Evolutionary conservation across 2,888 invertebrate species (phyloP), one percentile per base, ranked within the genome.

Genomic region (Abrostola triplasia): DNA sequence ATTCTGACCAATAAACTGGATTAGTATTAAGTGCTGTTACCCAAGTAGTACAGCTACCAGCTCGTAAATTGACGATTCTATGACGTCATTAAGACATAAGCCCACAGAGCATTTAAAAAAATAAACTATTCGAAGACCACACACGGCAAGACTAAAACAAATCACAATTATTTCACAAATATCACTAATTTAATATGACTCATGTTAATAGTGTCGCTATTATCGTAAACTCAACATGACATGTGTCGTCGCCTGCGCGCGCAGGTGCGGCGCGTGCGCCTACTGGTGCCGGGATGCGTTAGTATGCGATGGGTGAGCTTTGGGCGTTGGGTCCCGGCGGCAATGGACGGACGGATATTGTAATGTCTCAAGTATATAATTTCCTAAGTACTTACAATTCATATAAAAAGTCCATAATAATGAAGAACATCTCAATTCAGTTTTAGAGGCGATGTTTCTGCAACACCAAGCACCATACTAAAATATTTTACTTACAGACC

Each of bases 201-300:
- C 54, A 73, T 49, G 59, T 60, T 70, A 75, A 79, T 79, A 59
- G 70, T 64, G 63, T 55, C 51, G 77, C 66, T 65, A 78, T 79
- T 72, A 75, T 65, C 66, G 69, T 77, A 74, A 73, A 24, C 64
- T 67, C 51, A 63, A 55, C 42, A 64, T 13, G 44, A 65, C 77
- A 74, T 77, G 71, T 74, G 76, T 59, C 47, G 59, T 37, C 61
- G 58, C 59, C 74, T 75, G 48, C 59, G 66, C 8, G 54, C 77
- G 70, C 71, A 71, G 73, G 73, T 73, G 71, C 60, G 59, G 53
- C 69, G 58, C 59, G 73, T 69, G 77, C 75, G 75, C 76, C 58
- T 68, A 66, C 73, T 73, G 24, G 60, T 74, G 68, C 63, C 64
- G 59, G 13, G 38, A 53, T 68, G 52, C 24, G 52, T 36, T 13